phyloP scores from a whole-genome alignment of 2,888 invertebrate genomes.

The Steinernema carpocapsae region DNA sequence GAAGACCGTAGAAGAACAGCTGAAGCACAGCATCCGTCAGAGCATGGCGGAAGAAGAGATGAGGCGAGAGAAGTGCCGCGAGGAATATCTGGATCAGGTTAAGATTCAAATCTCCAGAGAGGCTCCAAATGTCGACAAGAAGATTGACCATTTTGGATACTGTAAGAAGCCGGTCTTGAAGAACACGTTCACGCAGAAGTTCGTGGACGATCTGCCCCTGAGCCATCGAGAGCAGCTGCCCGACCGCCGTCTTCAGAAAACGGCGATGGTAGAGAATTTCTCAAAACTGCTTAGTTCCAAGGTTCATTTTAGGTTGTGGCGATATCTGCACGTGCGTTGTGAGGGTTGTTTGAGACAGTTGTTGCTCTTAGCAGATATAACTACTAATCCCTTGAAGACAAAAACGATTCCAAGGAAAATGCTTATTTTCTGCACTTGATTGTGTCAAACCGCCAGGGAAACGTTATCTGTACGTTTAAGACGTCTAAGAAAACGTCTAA shows the following conservation, averaged over 20 bases:
- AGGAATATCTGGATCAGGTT: not conserved
- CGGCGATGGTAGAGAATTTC: conserved; percentile 55
- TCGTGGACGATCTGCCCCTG: conserved; percentile 50
- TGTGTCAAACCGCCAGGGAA: too few relatives aligned
- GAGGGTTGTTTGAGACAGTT: too few relatives aligned
- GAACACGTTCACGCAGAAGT: conserved; percentile 36
- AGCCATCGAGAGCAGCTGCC: conserved; percentile 41
- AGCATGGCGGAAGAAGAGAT: not conserved
- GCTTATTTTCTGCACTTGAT: too few relatives aligned
- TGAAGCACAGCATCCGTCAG: not conserved
- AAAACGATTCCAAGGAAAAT: too few relatives aligned
- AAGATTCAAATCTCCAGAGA: not conserved
- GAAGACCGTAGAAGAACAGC: too few relatives aligned
- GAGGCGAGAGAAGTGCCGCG: not conserved
- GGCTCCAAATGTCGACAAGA: not conserved
- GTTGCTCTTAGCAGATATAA: too few relatives aligned
- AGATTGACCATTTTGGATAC: not conserved
- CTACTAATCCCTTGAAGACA: too few relatives aligned
- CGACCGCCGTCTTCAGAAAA: conserved; percentile 69
- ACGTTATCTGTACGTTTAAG: too few relatives aligned
- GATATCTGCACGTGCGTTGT: conserved; percentile 79
- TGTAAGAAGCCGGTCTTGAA: not conserved
- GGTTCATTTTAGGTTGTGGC: conserved; percentile 75
- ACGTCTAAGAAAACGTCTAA: too few relatives aligned
- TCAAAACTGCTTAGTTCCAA: not conserved